These are phyloP conservation scores for Cryptotermes secundus DNA, from an alignment of 1,140 invertebrate genomes.

Conservation along the genomic window DNA sequence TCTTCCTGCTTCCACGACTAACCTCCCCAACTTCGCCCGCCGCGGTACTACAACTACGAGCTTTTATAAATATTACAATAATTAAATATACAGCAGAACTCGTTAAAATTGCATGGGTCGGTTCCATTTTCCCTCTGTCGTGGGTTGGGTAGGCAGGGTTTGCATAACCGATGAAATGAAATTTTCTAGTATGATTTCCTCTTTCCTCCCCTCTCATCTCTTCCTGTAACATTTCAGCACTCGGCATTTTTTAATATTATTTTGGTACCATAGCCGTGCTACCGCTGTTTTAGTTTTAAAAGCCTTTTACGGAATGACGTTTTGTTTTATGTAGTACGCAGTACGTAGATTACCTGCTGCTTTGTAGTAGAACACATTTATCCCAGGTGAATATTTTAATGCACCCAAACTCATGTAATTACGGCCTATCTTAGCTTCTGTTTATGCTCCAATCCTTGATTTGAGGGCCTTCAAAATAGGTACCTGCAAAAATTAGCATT, in stretches of 20 bases:
- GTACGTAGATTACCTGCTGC: background rate
- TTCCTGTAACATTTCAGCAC: background rate
- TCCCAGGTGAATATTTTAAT: background rate
- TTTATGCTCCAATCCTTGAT: background rate
- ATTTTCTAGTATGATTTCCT: slow-evolving; percentile 28
- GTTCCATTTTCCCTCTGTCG: slow-evolving; percentile 32
- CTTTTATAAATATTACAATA: slow-evolving; percentile 39
- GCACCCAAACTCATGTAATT: background rate
- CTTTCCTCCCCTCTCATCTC: background rate
- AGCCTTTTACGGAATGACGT: slow-evolving; percentile 13
- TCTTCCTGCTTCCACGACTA: slow-evolving; percentile 14
- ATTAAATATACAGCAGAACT: slow-evolving; percentile 38
- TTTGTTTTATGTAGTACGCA: background rate
- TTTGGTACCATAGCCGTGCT: background rate
- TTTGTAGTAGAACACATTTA: background rate
- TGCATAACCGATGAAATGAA: slow-evolving; percentile 30
- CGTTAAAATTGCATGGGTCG: slow-evolving; percentile 38
- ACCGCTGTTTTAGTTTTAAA: slow-evolving; percentile 6
- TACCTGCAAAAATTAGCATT: background rate
- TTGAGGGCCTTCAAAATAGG: background rate
- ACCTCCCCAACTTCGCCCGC: slow-evolving; percentile 29
- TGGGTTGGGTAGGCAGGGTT: background rate
- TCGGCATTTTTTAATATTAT: slow-evolving; percentile 12
- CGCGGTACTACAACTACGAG: slow-evolving; percentile 27
- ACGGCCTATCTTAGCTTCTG: background rate